These are phyloP conservation scores for Hassar affinis DNA, from an alignment of 2,113 vertebrate genomes.

Conservation along the genomic window DNA sequence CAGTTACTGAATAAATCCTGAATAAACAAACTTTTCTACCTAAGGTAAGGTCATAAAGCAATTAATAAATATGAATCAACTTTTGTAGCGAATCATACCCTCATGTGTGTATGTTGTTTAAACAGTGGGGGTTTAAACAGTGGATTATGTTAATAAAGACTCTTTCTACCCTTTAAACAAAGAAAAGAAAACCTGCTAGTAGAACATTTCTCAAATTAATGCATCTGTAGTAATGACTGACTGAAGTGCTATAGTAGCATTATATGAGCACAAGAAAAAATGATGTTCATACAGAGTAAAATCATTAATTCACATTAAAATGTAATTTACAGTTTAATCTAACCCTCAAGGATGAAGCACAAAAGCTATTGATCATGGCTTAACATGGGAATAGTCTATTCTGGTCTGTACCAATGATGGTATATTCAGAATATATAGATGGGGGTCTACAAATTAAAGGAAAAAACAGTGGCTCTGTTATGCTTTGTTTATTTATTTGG, in stretches of 20 bases:
- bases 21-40: slow-evolving; percentile 5
- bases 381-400: too few relatives aligned
- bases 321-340: too few relatives aligned
- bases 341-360: neutral
- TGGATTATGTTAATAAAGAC: too few relatives aligned
- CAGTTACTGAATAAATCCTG: neutral
- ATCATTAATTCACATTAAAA: too few relatives aligned
- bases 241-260: neutral
- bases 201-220: neutral
- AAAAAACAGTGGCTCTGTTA: too few relatives aligned
- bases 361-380: neutral
- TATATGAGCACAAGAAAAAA: neutral
- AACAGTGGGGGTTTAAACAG: too few relatives aligned
- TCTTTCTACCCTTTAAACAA: neutral
- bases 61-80: neutral
- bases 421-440: too few relatives aligned
- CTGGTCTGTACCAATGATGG: too few relatives aligned
- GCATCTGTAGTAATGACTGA: neutral
- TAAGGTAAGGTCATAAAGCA: neutral
- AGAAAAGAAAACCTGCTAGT: neutral
- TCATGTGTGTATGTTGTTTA: too few relatives aligned
- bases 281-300: neutral
- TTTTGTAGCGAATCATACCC: neutral
- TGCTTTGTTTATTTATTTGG: too few relatives aligned
- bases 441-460: too few relatives aligned